Evolutionary conservation across 2,113 vertebrate genomes (phyloP), one percentile per base, ranked within the genome.

Genomic region (Anoplopoma fimbria): DNA sequence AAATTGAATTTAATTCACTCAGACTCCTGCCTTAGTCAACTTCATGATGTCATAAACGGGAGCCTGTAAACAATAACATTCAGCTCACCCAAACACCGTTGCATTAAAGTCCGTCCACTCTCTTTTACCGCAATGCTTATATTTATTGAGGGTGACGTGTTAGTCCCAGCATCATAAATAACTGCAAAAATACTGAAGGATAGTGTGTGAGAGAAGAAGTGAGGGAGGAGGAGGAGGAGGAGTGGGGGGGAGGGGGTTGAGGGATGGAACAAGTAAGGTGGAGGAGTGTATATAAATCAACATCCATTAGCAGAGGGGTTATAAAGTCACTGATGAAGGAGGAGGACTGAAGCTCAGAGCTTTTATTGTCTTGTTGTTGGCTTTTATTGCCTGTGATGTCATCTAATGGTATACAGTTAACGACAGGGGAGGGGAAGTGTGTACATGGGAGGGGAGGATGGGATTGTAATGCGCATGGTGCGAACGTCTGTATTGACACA

Each of bases 361-460:
- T 91, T 93, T 94, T 94, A 95, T 95, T 92, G 93, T 92, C 92
- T 84, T 92, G 93, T 93, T 95, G 93, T 93, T 92, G 92, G 78
- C 87, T 91, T 94, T 94, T 93, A 95, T 88, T 90, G 91, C 89
- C 76, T 75, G 88, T 95, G 95, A 95, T 95, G 94, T 96, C 95
- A 95, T 95, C 90, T 88, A 92, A 93, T 87, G 90, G 90, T 94
- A 93, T 92, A 92, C 75, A 79, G 84, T 89, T 92, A 90, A 94
- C 82, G 86, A 87, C 69, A 83, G 74, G 87, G 91, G 93, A 88
- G 88, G 88, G 60, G 84, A 77, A 82, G 69, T 86, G 69, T 86
- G 90, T 75, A 79, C 70, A 79, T 83, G 89, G 89, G 85, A 91
- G 89, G 89, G 75, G 85, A 77, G 85, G 85, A 89, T 89, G 69